phyloP scores from a whole-genome alignment of 2,113 vertebrate species.

The Petaurus breviceps region DNA sequence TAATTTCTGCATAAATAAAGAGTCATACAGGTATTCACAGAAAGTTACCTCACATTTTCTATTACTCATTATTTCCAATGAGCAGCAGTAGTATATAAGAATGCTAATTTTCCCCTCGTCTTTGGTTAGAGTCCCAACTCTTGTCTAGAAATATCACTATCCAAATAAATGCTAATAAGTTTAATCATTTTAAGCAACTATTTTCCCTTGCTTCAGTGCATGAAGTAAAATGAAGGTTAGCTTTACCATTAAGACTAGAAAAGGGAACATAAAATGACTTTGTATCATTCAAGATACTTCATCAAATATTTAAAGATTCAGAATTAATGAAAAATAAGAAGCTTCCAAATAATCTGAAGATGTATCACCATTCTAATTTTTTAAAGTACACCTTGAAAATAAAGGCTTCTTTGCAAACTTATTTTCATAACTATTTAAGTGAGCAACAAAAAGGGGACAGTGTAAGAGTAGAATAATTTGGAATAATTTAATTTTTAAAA shows the following conservation, averaged over 20 bases:
- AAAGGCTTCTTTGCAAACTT: constrained; percentile 39
- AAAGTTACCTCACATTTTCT: constrained; percentile 65
- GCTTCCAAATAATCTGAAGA: constrained; percentile 36
- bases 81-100: constrained; percentile 42
- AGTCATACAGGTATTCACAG: constrained; percentile 29
- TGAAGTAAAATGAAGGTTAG: constrained; percentile 35
- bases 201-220: constrained; percentile 27
- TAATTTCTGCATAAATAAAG: constrained; percentile 60
- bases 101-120: constrained; percentile 47
- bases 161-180: constrained; percentile 34
- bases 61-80: constrained; percentile 59
- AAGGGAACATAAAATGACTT: constrained; percentile 27
- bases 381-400: constrained; percentile 7
- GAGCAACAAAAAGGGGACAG: background rate
- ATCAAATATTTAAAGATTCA: constrained; percentile 45
- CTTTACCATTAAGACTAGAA: constrained; percentile 41
- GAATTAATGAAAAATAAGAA: constrained; percentile 52
- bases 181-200: constrained; percentile 42
- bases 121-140: constrained; percentile 33
- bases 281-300: background rate
- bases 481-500: constrained; percentile 3
- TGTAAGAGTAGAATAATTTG: background rate
- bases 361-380: constrained; percentile 22
- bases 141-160: constrained; percentile 24
- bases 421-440: constrained; percentile 37